phyloP scores from a whole-genome alignment of 2,888 invertebrate species.

The Apamea monoglypha region DNA sequence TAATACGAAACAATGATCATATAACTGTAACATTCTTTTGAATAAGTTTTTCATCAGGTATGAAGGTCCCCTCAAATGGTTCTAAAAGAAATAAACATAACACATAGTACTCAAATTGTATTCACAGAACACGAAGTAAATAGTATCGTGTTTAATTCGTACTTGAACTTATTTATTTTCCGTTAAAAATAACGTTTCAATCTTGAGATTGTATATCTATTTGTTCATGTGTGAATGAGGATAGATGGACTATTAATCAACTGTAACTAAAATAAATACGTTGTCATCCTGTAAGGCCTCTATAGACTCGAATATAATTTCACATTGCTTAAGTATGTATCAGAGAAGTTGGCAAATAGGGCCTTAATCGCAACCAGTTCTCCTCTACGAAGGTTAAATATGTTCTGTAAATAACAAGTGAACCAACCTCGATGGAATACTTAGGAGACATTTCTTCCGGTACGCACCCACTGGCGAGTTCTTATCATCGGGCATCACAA shows the following conservation, averaged over 20 bases:
- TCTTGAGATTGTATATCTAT: slow-evolving; percentile 10
- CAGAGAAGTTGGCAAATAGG: slow-evolving; percentile 59
- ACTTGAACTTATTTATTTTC: slow-evolving; percentile 58
- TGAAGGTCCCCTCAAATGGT: slow-evolving; percentile 35
- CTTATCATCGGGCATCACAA: slow-evolving; percentile 44
- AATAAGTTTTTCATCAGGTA: slow-evolving; percentile 12
- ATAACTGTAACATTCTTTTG: slow-evolving; percentile 5
- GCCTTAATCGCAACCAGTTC: slow-evolving; percentile 72
- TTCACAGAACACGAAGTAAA: slow-evolving; percentile 55
- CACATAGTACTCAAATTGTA: slow-evolving; percentile 44
- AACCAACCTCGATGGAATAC: slow-evolving; percentile 72
- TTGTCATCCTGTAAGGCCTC: slow-evolving; percentile 43
- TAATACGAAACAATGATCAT: not conserved
- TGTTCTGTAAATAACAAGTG: slow-evolving; percentile 62
- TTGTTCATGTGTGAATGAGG: slow-evolving; percentile 17
- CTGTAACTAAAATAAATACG: slow-evolving; percentile 29
- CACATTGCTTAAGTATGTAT: slow-evolving; percentile 41
- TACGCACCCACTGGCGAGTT: slow-evolving; percentile 63
- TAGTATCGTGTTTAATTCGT: slow-evolving; percentile 59
- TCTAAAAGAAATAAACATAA: slow-evolving; percentile 38
- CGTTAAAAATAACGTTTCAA: slow-evolving; percentile 38
- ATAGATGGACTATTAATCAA: slow-evolving; percentile 39
- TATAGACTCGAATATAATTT: slow-evolving; percentile 42
- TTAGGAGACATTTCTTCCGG: slow-evolving; percentile 77
- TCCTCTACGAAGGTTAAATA: slow-evolving; percentile 74